Conservation (phyloP, 2,113 vertebrate genomes). For the Clarias gariepinus region DNA sequence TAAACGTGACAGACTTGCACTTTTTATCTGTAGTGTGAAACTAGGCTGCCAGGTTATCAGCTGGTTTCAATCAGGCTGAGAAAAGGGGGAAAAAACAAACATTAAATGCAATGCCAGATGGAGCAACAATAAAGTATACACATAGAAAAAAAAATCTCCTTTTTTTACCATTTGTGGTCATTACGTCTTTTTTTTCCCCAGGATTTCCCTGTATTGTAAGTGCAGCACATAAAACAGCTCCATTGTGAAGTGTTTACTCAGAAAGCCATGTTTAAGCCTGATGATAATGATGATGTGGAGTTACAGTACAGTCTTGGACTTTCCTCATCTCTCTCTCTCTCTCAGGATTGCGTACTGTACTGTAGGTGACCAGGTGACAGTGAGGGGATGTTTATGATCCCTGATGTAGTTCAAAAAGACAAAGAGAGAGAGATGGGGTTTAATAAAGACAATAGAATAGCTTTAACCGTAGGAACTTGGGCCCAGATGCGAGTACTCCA, state of each 20-base stretch:
- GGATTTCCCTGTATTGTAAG: conserved; percentile 2
- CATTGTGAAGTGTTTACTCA: not conserved
- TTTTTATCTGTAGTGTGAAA: not conserved
- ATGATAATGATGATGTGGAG: not conserved
- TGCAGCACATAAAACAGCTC: not conserved
- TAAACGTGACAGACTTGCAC: not conserved
- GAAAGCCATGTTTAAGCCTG: not conserved
- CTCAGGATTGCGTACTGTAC: conserved; percentile 53
- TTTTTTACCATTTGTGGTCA: not conserved
- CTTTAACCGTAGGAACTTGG: no score
- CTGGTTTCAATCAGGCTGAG: not conserved
- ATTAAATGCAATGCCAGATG: not conserved
- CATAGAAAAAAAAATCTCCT: not conserved
- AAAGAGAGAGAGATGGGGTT: not conserved
- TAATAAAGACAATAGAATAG: not conserved
- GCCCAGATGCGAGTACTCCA: no score
- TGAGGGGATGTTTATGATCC: conserved; percentile 60
- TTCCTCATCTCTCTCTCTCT: conserved; percentile 43
- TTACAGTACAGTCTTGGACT: conserved; percentile 5
- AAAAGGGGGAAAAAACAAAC: not conserved
- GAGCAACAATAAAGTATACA: not conserved
- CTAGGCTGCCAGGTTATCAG: not conserved
- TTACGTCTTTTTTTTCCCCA: not conserved
- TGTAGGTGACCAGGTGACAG: conserved; percentile 56
- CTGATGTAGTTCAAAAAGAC: conserved; percentile 16